These are phyloP conservation scores for Cancer borealis DNA, from an alignment of 2,888 invertebrate species.

Conservation along the genomic window DNA sequence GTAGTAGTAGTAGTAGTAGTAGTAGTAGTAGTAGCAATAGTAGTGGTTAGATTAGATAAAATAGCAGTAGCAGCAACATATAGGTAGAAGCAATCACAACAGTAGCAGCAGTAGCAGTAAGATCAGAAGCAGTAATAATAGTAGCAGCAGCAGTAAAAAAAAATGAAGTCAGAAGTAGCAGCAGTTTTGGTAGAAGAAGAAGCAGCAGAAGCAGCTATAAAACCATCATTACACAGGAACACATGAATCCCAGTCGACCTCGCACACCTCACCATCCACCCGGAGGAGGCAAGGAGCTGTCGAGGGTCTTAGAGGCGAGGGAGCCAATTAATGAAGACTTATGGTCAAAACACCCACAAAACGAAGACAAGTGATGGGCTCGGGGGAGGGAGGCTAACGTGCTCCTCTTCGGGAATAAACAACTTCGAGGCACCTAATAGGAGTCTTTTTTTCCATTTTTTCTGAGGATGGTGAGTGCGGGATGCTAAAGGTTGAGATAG, in stretches of 20 bases:
- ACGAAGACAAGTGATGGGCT: constrained; percentile 12
- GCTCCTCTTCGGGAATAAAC: not conserved
- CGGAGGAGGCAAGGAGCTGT: not conserved
- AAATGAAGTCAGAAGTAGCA: not conserved
- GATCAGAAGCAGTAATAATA: not conserved
- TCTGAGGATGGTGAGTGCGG: too few species aligned
- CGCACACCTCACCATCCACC: not conserved
- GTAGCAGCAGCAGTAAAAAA: not conserved
- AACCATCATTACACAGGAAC: not conserved
- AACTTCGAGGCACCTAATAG: not conserved
- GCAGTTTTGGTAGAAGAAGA: not conserved
- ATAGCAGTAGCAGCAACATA: not conserved
- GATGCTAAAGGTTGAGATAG: too few species aligned
- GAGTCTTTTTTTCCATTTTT: too few species aligned
- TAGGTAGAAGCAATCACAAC: not conserved
- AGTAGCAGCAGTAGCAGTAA: not conserved
- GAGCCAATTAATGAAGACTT: constrained; percentile 22
- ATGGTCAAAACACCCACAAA: constrained; percentile 9
- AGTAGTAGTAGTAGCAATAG: not conserved
- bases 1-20: not conserved
- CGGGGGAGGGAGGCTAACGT: not conserved
- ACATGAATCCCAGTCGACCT: not conserved
- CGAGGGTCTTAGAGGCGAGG: not conserved
- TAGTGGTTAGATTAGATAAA: not conserved
- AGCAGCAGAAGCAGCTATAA: not conserved